Percentiles rank a stretch among this genome's conserved stretches.
Evolutionary conservation across 2,888 invertebrate species (phyloP).

Genomic region (Colostygia pectinataria): DNA sequence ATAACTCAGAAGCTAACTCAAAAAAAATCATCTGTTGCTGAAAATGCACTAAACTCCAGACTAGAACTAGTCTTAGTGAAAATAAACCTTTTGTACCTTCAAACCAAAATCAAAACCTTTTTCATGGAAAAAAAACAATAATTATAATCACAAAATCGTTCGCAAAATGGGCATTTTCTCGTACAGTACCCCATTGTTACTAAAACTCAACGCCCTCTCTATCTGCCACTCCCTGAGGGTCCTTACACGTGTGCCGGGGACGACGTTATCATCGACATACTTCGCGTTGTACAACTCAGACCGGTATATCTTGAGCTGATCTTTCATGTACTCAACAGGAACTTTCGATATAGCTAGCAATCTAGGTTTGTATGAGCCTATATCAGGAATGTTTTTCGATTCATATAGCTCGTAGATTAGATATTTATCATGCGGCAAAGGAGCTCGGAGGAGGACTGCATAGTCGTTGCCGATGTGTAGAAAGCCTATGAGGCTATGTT

Average conservation of each 20-base stretch:
- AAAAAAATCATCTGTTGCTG: too few species aligned
- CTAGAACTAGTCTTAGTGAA: too few species aligned
- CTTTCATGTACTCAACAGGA: slow-evolving; percentile 62
- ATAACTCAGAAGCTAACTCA: too few species aligned
- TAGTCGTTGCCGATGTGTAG: slow-evolving; percentile 70
- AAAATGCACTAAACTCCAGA: too few species aligned
- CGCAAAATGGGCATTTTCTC: slow-evolving; percentile 49
- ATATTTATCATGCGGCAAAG: slow-evolving; percentile 59
- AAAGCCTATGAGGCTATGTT: slow-evolving; percentile 57
- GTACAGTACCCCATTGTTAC: slow-evolving; percentile 36
- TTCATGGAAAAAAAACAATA: slow-evolving; percentile 14
- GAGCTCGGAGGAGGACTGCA: slow-evolving; percentile 58
- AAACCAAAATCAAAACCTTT: slow-evolving; percentile 4
- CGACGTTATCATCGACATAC: slow-evolving; percentile 53
- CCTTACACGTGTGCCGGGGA: slow-evolving; percentile 67
- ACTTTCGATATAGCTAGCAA: slow-evolving; percentile 65
- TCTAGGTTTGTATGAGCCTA: slow-evolving; percentile 49
- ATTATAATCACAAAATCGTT: slow-evolving; percentile 40
- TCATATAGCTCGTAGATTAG: slow-evolving; percentile 69
- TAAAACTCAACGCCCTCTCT: slow-evolving; percentile 47
- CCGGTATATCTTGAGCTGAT: slow-evolving; percentile 58
- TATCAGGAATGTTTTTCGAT: slow-evolving; percentile 53
- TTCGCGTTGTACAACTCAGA: slow-evolving; percentile 61
- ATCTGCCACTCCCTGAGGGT: slow-evolving; percentile 74
- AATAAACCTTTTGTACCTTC: neutral